Evolutionary conservation across 2,797 vertebrate species (phyloP).

Genomic region (Cheirogaleus major): DNA sequence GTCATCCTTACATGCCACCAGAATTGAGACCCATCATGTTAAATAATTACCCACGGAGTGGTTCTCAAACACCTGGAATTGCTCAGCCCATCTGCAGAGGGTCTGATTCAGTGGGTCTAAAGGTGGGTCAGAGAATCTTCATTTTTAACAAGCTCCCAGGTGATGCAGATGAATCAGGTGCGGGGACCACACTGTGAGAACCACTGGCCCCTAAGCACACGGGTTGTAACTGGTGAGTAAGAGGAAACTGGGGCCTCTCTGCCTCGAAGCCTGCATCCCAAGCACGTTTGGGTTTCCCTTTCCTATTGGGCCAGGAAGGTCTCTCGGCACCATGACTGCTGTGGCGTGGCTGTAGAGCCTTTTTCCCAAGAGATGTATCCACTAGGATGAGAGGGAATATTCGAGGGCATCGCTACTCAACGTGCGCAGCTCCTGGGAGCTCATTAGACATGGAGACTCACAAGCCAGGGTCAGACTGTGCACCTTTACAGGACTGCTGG

Average conservation of each 20-base stretch:
- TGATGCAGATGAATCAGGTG: no score
- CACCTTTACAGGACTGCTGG: not conserved
- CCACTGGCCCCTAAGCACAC: not conserved
- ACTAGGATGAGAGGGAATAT: not conserved
- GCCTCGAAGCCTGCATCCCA: not conserved
- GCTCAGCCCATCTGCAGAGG: no score
- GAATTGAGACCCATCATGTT: not conserved
- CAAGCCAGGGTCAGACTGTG: not conserved
- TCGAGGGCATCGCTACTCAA: not conserved
- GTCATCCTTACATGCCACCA: not conserved
- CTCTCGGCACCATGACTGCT: not conserved
- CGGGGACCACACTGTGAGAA: not conserved
- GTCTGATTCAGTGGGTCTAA: not conserved
- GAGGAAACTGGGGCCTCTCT: not conserved
- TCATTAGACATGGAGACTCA: not conserved
- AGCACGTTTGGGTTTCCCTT: not conserved
- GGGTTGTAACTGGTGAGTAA: not conserved
- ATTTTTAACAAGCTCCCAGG: not conserved
- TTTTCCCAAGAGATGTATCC: not conserved
- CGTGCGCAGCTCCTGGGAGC: fast-evolving
- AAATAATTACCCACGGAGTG: not conserved
- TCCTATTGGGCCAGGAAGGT: not conserved
- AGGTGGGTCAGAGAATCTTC: not conserved
- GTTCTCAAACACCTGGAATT: not conserved
- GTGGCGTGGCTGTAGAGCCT: not conserved